phyloP scores from a whole-genome alignment of 1,140 invertebrate genomes.

The Drosophila santomea region DNA sequence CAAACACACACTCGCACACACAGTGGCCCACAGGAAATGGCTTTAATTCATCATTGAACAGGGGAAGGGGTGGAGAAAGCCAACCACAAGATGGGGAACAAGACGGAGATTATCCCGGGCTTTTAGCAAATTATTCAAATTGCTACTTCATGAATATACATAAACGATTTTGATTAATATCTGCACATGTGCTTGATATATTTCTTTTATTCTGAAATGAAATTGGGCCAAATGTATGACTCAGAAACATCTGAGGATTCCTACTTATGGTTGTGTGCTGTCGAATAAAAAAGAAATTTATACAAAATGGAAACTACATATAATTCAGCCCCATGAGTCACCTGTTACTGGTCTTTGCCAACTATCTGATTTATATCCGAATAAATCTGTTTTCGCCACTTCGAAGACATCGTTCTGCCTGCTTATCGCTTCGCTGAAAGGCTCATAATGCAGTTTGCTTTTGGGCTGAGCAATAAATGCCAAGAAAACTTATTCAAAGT shows the following conservation, averaged over 20 bases:
- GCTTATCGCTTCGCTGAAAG: slow-evolving; percentile 13
- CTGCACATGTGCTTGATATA: not conserved
- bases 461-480: slow-evolving; percentile 68
- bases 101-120: slow-evolving; percentile 32
- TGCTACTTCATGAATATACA: slow-evolving; percentile 56
- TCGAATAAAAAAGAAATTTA: no score
- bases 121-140: slow-evolving; percentile 57
- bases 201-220: slow-evolving; percentile 1
- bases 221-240: slow-evolving; percentile 9
- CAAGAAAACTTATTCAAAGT: slow-evolving; percentile 77
- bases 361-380: slow-evolving; percentile 15
- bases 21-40: slow-evolving; percentile 13
- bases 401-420: not conserved
- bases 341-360: not conserved
- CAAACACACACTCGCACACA: slow-evolving; percentile 20
- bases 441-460: slow-evolving; percentile 53
- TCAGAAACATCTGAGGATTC: not conserved
- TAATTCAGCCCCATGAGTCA: not conserved
- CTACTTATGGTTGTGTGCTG: no score
- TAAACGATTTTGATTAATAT: slow-evolving; percentile 55
- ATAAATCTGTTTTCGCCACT: slow-evolving; percentile 20
- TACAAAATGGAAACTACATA: not conserved
- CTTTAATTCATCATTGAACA: slow-evolving; percentile 77
- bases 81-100: slow-evolving; percentile 22
- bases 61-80: slow-evolving; percentile 18